Evolutionary conservation across 2,113 vertebrate genomes (phyloP).

Genomic region (Tricholaema leucomelas): DNA sequence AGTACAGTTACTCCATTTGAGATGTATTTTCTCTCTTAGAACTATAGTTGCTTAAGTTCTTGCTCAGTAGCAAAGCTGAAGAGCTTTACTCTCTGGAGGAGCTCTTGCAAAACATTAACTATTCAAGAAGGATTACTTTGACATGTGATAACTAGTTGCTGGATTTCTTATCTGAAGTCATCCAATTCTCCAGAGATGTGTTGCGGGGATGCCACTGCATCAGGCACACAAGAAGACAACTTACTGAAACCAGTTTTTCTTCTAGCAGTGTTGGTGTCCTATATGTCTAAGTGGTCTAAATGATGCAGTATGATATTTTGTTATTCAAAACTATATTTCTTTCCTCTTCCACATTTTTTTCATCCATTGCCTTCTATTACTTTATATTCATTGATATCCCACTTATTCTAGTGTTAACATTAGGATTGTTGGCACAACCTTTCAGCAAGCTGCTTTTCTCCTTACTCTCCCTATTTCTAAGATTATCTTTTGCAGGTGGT

Average conservation of each 20-base stretch:
- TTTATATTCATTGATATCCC: not conserved
- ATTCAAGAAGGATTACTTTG: not conserved
- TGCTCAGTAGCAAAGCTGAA: not conserved
- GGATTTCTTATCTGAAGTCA: not conserved
- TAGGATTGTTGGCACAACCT: not conserved
- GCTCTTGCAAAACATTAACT: not conserved
- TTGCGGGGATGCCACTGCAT: not conserved
- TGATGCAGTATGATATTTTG: not conserved
- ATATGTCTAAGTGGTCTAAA: not conserved
- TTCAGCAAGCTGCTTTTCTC: not conserved
- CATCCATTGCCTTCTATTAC: not conserved
- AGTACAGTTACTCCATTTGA: not conserved
- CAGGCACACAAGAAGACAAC: not conserved
- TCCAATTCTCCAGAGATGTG: not conserved
- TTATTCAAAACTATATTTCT: not conserved
- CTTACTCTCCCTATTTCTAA: not conserved
- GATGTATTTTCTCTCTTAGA: not conserved
- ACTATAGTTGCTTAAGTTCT: not conserved
- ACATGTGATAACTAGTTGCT: not conserved
- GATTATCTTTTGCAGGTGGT: not conserved
- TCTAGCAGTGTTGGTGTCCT: not conserved
- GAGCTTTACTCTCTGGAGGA: not conserved
- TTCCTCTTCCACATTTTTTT: not conserved
- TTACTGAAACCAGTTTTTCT: not conserved
- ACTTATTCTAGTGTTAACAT: not conserved